Evolutionary conservation across 2,797 vertebrate species (phyloP).

Genomic region (Amphiprion clarkii): DNA sequence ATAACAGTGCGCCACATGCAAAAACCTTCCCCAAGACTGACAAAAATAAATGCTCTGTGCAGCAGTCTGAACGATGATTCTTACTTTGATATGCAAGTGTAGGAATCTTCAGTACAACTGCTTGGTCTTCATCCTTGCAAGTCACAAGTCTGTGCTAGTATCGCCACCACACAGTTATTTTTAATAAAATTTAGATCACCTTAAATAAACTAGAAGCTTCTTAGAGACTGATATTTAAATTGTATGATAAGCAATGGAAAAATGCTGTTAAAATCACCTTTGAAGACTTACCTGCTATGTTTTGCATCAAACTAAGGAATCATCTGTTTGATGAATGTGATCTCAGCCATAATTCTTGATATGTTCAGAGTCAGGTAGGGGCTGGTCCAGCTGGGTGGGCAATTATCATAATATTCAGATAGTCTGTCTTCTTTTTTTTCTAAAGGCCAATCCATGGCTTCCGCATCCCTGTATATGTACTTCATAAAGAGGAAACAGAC

Average conservation of each 20-base stretch:
- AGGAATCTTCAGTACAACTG: background rate
- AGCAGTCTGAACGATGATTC: background rate
- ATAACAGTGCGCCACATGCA: conserved; percentile 15
- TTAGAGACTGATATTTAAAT: background rate
- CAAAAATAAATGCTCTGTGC: conserved; percentile 1
- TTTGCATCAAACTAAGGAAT: conserved; percentile 11
- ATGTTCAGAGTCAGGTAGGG: background rate
- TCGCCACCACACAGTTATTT: background rate
- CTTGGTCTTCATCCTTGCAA: background rate
- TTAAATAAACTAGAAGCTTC: too few relatives aligned
- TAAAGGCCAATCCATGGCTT: background rate
- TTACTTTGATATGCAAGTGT: background rate
- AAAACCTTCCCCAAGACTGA: conserved; percentile 28
- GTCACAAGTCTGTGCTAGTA: background rate
- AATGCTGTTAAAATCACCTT: background rate
- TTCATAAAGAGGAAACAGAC: too few relatives aligned
- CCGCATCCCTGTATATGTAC: too few relatives aligned
- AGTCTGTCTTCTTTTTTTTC: conserved; percentile 16
- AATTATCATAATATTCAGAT: background rate
- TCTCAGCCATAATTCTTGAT: background rate
- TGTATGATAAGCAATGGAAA: background rate
- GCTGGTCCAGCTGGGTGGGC: background rate
- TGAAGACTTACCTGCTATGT: background rate
- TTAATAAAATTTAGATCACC: too few relatives aligned
- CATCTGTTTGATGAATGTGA: background rate